Conservation (phyloP, 2,888 invertebrate species). For the Drosophila kokeensis region DNA sequence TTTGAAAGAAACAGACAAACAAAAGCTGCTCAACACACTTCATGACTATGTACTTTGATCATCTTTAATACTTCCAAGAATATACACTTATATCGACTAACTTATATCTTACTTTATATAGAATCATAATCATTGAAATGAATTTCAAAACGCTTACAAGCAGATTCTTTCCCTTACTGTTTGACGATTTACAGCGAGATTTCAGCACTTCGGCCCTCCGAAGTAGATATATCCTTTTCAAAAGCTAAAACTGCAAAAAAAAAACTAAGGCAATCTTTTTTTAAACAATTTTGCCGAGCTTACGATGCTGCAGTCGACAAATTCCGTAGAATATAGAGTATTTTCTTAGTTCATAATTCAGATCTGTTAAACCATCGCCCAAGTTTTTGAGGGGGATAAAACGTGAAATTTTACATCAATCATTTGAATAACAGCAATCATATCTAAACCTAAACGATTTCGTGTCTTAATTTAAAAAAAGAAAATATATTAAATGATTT, state of each 20-base stretch:
- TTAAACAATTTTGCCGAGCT: slow-evolving; percentile 24
- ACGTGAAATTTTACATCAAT: slow-evolving; percentile 58
- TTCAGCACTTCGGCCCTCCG: slow-evolving; percentile 47
- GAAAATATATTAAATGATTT: slow-evolving; percentile 61
- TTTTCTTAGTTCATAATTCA: slow-evolving; percentile 12
- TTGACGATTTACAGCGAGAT: slow-evolving; percentile 18
- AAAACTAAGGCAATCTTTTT: slow-evolving; percentile 7
- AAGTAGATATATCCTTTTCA: slow-evolving; percentile 44
- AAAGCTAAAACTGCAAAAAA: slow-evolving; percentile 4
- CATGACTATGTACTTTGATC: slow-evolving; percentile 38
- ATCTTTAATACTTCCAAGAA: slow-evolving; percentile 37
- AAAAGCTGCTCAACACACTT: slow-evolving; percentile 46
- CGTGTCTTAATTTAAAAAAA: slow-evolving; percentile 75
- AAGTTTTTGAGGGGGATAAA: slow-evolving; percentile 32
- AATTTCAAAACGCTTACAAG: not conserved
- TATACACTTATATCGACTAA: slow-evolving; percentile 4
- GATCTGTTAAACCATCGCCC: slow-evolving; percentile 6
- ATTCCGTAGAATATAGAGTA: not conserved
- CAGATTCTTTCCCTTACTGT: slow-evolving; percentile 13
- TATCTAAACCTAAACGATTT: slow-evolving; percentile 72
- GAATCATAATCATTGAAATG: not conserved
- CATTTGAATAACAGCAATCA: slow-evolving; percentile 71
- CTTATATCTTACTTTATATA: slow-evolving; percentile 2
- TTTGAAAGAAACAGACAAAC: not conserved
- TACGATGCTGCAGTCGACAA: slow-evolving; percentile 16